A percentile compares a stretch with the other conserved stretches of the same genome.
Conservation (phyloP, 1,140 invertebrate species). For the Agraylea sexmaculata region DNA sequence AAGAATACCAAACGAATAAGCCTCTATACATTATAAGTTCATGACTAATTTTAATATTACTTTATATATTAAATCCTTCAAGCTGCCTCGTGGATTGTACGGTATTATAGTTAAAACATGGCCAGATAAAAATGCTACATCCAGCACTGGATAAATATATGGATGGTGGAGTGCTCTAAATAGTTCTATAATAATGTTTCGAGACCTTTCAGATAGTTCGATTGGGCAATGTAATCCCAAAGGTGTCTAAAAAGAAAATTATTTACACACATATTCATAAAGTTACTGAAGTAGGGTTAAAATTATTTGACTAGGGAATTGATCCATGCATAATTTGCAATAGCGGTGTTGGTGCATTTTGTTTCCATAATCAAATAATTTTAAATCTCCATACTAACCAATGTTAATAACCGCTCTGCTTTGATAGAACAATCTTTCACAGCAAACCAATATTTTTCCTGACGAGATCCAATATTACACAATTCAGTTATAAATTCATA, state of each 20-base stretch:
- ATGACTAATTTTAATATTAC: conserved; percentile 34
- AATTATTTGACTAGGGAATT: too few species aligned
- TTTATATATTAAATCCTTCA: conserved; percentile 83
- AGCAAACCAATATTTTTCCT: conserved; percentile 82
- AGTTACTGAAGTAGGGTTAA: too few species aligned
- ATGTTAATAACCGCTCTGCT: conserved; percentile 70
- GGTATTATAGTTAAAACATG: conserved; percentile 65
- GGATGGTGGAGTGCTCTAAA: conserved; percentile 81
- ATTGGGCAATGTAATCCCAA: conserved; percentile 37
- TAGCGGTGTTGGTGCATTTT: too few species aligned
- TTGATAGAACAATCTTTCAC: conserved; percentile 67
- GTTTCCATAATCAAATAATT: too few species aligned
- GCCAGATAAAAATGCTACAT: conserved; percentile 52
- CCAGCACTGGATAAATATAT: conserved; percentile 79
- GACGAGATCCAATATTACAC: conserved; percentile 66
- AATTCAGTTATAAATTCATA: conserved; percentile 67
- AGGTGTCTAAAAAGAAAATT: conserved; percentile 28
- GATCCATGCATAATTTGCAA: too few species aligned
- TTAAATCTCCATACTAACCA: conserved; percentile 41
- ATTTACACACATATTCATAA: conserved; percentile 3
- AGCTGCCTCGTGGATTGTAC: conserved; percentile 68
- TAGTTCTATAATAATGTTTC: conserved; percentile 58
- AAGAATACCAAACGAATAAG: not conserved
- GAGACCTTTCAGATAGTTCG: conserved; percentile 35
- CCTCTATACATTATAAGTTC: not conserved